Conservation (phyloP, 2,797 vertebrate genomes). For the Rhinogobio ventralis region DNA sequence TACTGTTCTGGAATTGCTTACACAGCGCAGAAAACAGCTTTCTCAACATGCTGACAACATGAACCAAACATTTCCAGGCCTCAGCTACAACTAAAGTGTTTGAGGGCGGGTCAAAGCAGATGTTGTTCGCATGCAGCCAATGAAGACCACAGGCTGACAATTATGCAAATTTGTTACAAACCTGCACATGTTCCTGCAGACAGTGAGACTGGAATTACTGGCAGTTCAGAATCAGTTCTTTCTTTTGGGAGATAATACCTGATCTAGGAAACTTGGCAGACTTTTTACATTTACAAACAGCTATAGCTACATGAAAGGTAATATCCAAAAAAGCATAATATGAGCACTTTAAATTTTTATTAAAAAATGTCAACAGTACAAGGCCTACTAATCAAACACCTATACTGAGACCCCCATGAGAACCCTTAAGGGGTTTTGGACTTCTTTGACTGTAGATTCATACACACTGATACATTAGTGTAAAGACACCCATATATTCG, state of each 20-base stretch:
- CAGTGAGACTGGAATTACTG: background rate
- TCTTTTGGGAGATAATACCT: background rate
- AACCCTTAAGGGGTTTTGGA: constrained; percentile 41
- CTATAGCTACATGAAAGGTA: background rate
- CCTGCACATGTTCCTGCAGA: background rate
- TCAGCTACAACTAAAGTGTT: background rate
- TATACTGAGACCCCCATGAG: constrained; percentile 21
- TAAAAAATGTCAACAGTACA: constrained; percentile 14
- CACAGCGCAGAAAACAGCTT: background rate
- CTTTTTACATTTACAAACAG: background rate
- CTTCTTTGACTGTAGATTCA: constrained; percentile 20
- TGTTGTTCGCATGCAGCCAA: background rate
- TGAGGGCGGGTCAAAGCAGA: background rate
- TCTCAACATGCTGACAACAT: background rate
- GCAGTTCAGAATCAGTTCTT: background rate
- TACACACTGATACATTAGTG: background rate
- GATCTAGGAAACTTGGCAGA: background rate
- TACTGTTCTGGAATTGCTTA: background rate
- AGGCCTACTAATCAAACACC: constrained; percentile 33
- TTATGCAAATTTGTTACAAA: background rate
- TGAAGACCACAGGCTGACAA: background rate
- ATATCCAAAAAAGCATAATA: background rate
- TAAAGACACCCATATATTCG: background rate
- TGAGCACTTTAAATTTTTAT: background rate
- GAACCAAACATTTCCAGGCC: background rate